A percentile compares a stretch with the other conserved stretches of the same genome.
Evolutionary conservation across 2,113 vertebrate species (phyloP).

Genomic region (Eira barbara): DNA sequence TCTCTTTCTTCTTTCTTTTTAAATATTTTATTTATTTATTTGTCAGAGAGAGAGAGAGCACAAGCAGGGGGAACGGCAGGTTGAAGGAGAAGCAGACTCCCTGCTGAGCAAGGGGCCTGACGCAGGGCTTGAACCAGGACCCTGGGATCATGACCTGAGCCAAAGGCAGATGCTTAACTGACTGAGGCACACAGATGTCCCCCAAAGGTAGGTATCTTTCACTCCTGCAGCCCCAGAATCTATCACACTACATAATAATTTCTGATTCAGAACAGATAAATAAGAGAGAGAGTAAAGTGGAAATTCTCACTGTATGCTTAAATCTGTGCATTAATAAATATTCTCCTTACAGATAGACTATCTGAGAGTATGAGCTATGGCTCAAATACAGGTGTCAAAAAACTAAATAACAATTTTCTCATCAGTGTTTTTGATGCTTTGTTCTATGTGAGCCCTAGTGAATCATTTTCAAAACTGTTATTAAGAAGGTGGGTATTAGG

Average conservation of each 20-base stretch:
- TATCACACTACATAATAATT: too few relatives aligned
- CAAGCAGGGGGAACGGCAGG: too few relatives aligned
- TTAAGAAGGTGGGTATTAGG: background rate
- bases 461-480: background rate
- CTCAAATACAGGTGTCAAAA: background rate
- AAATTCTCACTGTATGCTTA: background rate
- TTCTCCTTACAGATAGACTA: background rate
- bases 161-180: too few relatives aligned
- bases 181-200: too few relatives aligned
- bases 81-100: too few relatives aligned
- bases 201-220: background rate
- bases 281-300: background rate
- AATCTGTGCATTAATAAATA: background rate
- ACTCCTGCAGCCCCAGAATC: background rate
- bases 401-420: background rate
- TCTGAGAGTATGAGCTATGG: background rate
- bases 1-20: too few relatives aligned
- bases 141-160: too few relatives aligned
- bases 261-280: background rate
- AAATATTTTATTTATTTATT: background rate
- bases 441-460: background rate
- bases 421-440: too few relatives aligned
- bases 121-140: too few relatives aligned
- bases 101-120: too few relatives aligned
- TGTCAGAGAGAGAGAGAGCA: background rate